A percentile compares a stretch with the other conserved stretches of the same genome.
Evolutionary conservation across 2,113 vertebrate species (phyloP).

Genomic region (Steatornis caripensis): DNA sequence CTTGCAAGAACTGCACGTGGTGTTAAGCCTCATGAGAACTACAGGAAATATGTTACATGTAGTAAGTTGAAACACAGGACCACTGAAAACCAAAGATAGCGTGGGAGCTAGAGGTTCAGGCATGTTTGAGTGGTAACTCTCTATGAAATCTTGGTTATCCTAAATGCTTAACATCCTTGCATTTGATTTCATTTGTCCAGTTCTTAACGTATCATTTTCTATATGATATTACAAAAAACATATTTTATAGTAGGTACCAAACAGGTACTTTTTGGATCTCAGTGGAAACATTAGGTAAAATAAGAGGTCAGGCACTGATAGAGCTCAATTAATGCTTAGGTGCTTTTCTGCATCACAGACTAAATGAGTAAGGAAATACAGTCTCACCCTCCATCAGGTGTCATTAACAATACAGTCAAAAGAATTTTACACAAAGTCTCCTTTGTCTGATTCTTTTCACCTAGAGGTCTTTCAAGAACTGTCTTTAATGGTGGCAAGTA

Average conservation of each 20-base stretch:
- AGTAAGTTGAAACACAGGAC: background rate
- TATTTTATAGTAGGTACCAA: background rate
- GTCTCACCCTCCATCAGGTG: fast-evolving
- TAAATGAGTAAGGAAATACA: background rate
- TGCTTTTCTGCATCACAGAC: background rate
- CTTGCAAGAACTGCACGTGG: background rate
- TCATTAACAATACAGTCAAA: background rate
- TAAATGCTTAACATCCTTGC: background rate
- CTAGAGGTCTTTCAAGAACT: background rate
- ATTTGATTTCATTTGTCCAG: background rate
- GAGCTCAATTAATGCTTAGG: background rate
- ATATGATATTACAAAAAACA: background rate
- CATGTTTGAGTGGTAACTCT: fast-evolving
- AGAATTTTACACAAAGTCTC: background rate
- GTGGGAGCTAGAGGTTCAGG: background rate
- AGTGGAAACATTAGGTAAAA: fast-evolving
- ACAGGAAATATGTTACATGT: background rate
- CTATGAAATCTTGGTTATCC: background rate
- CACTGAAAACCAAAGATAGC: background rate
- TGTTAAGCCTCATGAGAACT: background rate
- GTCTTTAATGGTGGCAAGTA: background rate
- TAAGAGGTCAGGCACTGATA: background rate
- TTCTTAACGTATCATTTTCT: background rate
- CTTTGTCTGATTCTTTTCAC: background rate
- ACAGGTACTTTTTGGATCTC: background rate